phyloP scores from a whole-genome alignment of 2,888 invertebrate species.

The Acanthosepion pharaonis region DNA sequence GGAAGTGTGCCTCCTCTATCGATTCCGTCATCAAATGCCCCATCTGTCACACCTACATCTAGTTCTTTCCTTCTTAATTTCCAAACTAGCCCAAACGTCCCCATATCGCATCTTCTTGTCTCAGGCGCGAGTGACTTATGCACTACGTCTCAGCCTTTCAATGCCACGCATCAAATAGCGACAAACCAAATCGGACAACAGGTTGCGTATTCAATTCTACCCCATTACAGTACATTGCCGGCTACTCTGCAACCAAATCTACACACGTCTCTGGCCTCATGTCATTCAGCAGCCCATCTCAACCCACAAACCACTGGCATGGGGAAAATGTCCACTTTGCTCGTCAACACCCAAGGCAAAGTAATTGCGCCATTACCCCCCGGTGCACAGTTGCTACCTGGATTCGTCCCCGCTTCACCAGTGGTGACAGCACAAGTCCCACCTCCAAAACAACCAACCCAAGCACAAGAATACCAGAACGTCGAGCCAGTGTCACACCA shows the following conservation, averaged over 20 bases:
- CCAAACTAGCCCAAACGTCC: neutral
- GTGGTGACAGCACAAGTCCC: neutral
- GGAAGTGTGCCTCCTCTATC: slow-evolving; percentile 45
- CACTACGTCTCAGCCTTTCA: neutral
- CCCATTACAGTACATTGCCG: neutral
- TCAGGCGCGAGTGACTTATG: neutral
- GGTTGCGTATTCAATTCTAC: neutral
- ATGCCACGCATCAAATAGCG: neutral
- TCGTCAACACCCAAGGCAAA: neutral
- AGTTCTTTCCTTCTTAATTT: neutral
- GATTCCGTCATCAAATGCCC: slow-evolving; percentile 39
- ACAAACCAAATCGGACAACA: neutral
- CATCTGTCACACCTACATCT: neutral
- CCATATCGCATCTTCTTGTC: neutral
- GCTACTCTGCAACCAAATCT: neutral
- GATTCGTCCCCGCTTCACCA: neutral
- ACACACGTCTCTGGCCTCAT: neutral
- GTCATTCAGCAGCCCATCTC: neutral
- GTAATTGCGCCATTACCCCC: neutral
- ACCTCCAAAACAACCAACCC: neutral
- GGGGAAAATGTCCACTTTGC: neutral
- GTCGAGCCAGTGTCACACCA: neutral
- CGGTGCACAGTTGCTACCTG: neutral
- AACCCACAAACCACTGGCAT: neutral
- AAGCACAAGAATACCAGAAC: neutral